Base-by-base conservation (phyloP, 1,140 invertebrate genomes). In the Scaptomyza hsui region DNA sequence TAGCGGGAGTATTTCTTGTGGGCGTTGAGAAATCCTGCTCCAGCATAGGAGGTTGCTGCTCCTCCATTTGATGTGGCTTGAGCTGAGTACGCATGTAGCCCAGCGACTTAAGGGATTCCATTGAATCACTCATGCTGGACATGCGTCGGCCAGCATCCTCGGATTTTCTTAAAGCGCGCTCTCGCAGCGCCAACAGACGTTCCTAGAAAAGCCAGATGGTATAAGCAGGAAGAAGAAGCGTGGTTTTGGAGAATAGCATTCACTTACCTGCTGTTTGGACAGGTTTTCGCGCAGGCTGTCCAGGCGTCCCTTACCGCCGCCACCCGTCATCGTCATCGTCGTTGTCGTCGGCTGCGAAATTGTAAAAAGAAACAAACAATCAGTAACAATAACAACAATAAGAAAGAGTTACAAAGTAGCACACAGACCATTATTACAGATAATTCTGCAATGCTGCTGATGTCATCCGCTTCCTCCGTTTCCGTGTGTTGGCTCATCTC, bases 241-340 rank as follows among this genome's bases (percentile, higher is more conserved):
- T 29, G 0, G 2, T 29, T 29, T 1, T 29, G 7, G 26, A 9
- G 6, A 29, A 29, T 9, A 9, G 5, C 7, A 12, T 6, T 32
- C n/a, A 18, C 37, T 64, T 7, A 85, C 80, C 69, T 85, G 81
- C 15, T 85, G 81, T 45, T 77, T 85, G 53, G 56, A 70, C 26
- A 85, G 57, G 51, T 85, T 85, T 62, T 85, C 69, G 15, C 83
- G 83, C 15, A 85, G 64, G 32, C 62, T 80, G 48, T 86, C 81
- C 39, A 85, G 62, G 9, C 81, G 77, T 12, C 52, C 81, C 44
- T 77, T 80, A 52, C 80, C 64, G 6, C 59, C 47, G 42, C 32
- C 18, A 24, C 19, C 53, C 18, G 16, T 21, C 53, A 15, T 24
- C 47, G 44, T 41, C 15, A 57, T 32, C 19, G 55, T 57, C 21